Evolutionary conservation across 2,113 vertebrate genomes (phyloP), one percentile per base, ranked within the genome.

Genomic region (Anoura caudifer): DNA sequence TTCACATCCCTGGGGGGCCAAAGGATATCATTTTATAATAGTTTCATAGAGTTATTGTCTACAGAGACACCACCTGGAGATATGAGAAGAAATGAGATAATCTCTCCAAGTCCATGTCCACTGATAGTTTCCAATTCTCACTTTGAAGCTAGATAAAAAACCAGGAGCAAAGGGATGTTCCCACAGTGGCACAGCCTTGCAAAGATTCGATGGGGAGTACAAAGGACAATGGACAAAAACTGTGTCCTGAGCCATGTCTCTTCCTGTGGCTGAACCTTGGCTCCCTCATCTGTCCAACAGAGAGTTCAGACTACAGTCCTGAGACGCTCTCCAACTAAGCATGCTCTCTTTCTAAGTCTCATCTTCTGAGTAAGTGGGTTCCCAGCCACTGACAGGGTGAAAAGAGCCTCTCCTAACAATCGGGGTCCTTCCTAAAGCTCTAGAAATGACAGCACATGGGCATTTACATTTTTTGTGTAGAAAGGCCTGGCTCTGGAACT

Each of bases 21-120:
- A 82, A 89, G 28, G n/a, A 31, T 54, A 47, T 16, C 15, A 52
- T 20, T 77, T 94, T 36, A 63, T 63, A 31, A 63, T 31, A 65
- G 33, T 76, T 82, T 80, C 86, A 67, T 1, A 61, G 63, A 81
- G 70, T 73, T 41, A 20, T 31, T 70, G 12, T 67, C 63, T 67
- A 9, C 3, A 19, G 59, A 89, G 54, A 83, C 2, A 76, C 63
- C 26, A 54, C 69, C 83, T 81, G 52, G 17, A 52, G 45, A 14
- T 17, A 50, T 6, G 17, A 79, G 28, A 17, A 73, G n/a, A 81
- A 61, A 28, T 13, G 69, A 90, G 26, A 80, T 67, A 33, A 15
- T 28, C 16, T 91, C 85, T 89, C 91, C 47, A 89, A 92, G 84
- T 56, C 67, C 16, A 59, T 13, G 8, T 80, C 82, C n/a, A 77